Base-by-base conservation (phyloP, 2,888 invertebrate genomes). In the Ephialtes manifestator region DNA sequence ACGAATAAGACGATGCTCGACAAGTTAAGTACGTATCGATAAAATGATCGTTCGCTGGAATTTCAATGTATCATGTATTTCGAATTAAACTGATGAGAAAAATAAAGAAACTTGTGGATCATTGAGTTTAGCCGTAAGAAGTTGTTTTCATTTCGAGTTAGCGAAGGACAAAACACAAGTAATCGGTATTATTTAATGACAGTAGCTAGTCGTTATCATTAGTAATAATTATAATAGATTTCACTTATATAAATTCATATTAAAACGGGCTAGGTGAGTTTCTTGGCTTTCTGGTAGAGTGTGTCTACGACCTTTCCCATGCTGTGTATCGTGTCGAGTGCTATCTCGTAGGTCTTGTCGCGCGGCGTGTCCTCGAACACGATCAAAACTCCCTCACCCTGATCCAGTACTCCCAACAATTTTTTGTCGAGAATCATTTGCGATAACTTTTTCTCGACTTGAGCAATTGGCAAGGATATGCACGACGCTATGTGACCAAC, bases 301-400 rank as follows among this genome's bases (percentile, higher is more conserved):
- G 99, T 98, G 95, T 99, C 99, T 90, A 99, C 99, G 92, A 99
- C 99, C 96, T 99, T 99, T 92, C 99, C 99, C 99, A 99, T 99
- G 94, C 98, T 99, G 94, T 99, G 99, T 94, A 99, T 98, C 86
- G 99, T 99, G 94, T 99, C 99, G 93, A 99, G 95, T 81, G 99
- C 98, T 92, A 98, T 98, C 95, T 99, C 99, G 92, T 99, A 99
- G 24, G 99, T 99, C 94, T 98, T 98, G 94, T 99, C 99, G 83
- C 98, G 96, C 67, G 97, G 96, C 81, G 97, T 97, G 93, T 99
- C 98, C 94, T 99, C 99, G 94, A 99, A 99, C 55, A 99, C 98
- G 92, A 99, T 98, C 87, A 99, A 95, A 75, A 99, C 99, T 85
- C 99, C 99, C 94, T 98, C 98, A 84, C 99, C 99, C 95, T 99